Evolutionary conservation across 2,888 invertebrate genomes (phyloP), one percentile per base, ranked within the genome.

Genomic region (Chorisops tibialis): DNA sequence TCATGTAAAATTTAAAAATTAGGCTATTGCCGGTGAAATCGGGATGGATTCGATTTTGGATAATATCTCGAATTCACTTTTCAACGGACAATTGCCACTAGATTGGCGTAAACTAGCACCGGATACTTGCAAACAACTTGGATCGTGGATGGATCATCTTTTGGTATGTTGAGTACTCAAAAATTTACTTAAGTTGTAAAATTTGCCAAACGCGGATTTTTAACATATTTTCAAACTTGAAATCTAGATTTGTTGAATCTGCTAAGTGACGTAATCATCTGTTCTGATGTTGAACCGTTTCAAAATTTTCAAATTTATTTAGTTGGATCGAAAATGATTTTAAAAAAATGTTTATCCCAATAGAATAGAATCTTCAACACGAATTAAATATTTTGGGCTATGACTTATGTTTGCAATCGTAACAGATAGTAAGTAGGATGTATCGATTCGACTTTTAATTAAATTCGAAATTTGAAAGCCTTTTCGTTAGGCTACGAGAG

Each of bases 111-210:
- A 82, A 65, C 79, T 94, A 48, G 89, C 93, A 4, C 95, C 96
- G 5, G 89, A 84, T 65, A 94, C 94, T 0, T 87, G 88, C 72
- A 96, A 95, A 77, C 87, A 82, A 62, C 82, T 96, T 1, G 93
- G 89, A 5, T 87, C 87, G 22, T 96, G 96, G 96, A 89, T 96
- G 83, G 87, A 89, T 60, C 93, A 94, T 77, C 92, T 94, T 73
- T 70, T 74, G 72, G 78, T 78, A 66, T 67, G 65, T 64, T 21
- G 3, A 35, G 11, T n/a, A n/a, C n/a, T n/a, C n/a, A n/a, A n/a
- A n/a, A n/a, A n/a, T n/a, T n/a, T n/a, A 19, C 47, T 49, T 50
- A n/a, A n/a, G n/a, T n/a, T n/a, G n/a, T 6, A 9, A 18, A 12
- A 7, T 37, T 52, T n/a, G n/a, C 4, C 14, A 12, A 43, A 4